Evolutionary conservation across 2,797 vertebrate genomes (phyloP), one percentile per base, ranked within the genome.

Genomic region (Acrocephalus scirpaceus): DNA sequence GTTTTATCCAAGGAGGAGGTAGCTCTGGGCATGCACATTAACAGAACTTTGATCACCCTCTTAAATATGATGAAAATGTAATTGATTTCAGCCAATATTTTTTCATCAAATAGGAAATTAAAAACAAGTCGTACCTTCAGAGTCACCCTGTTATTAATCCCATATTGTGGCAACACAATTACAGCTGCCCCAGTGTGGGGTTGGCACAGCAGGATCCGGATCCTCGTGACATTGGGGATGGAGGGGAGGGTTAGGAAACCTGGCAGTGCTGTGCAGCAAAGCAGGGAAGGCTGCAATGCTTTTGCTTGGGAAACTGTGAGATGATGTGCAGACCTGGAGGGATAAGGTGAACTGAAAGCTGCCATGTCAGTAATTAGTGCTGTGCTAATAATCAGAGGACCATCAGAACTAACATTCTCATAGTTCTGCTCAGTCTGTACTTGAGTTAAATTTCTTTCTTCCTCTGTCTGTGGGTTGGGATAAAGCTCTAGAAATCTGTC

Each of bases 121-220:
- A 86, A 94, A 87, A 58, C 3, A 10, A 73, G 51, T 36, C 64
- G 60, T 73, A 79, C 66, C 62, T 86, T 86, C 85, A 84, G 62
- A 86, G 22, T 34, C 10, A 16, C 50, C 1, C 3, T 26, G 53
- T 22, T 86, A 50, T 78, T 94, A 92, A 93, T 88, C 90, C 88
- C 79, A 9, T 96, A n/a, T 96, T 94, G 90, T 90, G 96, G 91
- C 90, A 94, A 91, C 90, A 95, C 73, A 86, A 82, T 76, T 90
- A 92, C 19, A 71, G 74, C 65, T 88, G 79, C 22, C 66, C 65
- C 71, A 56, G 34, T 0, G 11, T 1, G 5, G 79, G 40, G 42
- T 48, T 0, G 1, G 48, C 71, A 20, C 82, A 58, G 88, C 88
- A 79, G 83, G 76, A 79, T 71, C 79, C 4, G 14, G 87, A 64